phyloP scores from a whole-genome alignment of 2,113 vertebrate species.

The Ivindomyrus marchei region DNA sequence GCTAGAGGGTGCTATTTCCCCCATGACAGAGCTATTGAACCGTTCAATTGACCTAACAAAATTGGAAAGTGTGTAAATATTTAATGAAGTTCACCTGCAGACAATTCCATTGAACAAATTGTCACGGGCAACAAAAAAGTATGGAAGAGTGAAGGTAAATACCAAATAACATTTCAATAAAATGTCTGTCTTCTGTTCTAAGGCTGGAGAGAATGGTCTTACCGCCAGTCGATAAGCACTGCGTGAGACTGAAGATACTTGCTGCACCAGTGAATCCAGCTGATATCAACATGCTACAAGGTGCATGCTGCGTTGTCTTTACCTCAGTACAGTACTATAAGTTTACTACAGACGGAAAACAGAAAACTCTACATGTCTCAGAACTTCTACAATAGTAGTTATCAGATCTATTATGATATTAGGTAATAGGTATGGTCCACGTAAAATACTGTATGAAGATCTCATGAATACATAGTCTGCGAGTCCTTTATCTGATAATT shows the following conservation, averaged over 20 bases:
- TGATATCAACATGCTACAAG: slow-evolving; percentile 53
- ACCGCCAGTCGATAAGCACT: slow-evolving; percentile 21
- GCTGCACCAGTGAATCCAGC: slow-evolving; percentile 52
- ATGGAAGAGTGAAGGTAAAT: neutral
- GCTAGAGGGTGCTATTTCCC: neutral
- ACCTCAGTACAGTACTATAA: neutral
- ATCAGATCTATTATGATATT: neutral
- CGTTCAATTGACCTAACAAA: neutral
- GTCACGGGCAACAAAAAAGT: neutral
- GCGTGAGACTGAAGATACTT: slow-evolving; percentile 43
- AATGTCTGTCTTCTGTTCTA: neutral
- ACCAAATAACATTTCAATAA: neutral
- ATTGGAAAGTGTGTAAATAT: neutral
- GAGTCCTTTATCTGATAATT: neutral
- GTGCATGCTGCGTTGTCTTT: slow-evolving; percentile 16
- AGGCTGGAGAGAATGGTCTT: slow-evolving; percentile 36
- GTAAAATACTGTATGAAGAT: neutral
- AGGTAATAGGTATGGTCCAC: neutral
- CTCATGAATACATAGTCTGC: neutral
- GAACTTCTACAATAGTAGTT: neutral
- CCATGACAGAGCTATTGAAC: neutral
- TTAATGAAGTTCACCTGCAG: neutral
- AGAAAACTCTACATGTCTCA: neutral
- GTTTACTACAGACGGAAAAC: neutral
- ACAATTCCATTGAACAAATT: neutral